Evolutionary conservation across 2,888 invertebrate species (phyloP), one percentile per base, ranked within the genome.

Genomic region (Ichneumoninae sp.): DNA sequence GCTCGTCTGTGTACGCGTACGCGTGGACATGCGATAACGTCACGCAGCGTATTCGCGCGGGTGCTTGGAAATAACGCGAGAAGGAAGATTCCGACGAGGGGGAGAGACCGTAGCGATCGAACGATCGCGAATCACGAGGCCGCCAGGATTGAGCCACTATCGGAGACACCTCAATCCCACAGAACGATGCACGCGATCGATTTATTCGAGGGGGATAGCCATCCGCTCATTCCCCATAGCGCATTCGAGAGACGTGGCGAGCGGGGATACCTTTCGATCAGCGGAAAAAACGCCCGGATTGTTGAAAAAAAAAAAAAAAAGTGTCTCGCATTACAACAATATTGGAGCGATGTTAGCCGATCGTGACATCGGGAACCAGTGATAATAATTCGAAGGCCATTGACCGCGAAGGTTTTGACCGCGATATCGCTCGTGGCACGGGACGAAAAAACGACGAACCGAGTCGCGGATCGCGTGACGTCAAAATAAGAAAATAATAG

Each of bases 91-190:
- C 5, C 30, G 4, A 33, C n/a, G 33, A 44, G 22, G 44, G 13
- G 30, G 8, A n/a, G 16, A 8, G 50, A 6, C 5, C 16, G 44
- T 44, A 22, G 33, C 54, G 72, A 82, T 82, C 60, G 68, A 72
- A 77, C 66, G 78, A 85, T 84, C 82, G 79, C 65, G 85, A 85
- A 82, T 83, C 81, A 71, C 72, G 62, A 76, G 81, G 68, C 47
- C 16, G 33, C 16, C 8, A 74, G 44, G 65, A 86, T 87, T 85
- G 83, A 86, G 87, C 83, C 83, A 85, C 76, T 50, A 47, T 71
- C 57, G 74, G 80, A 82, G 84, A 87, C 87, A 87, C 87, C 86
- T 86, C 85, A 87, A 87, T 87, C 74, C 79, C 57, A n/a, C n/a
- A 26, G 22, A 74, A 75, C 75, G 80, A 80, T 78, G 83, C 84